These are phyloP conservation scores for Cepphus grylle DNA, from an alignment of 2,113 vertebrate genomes.

Conservation along the genomic window DNA sequence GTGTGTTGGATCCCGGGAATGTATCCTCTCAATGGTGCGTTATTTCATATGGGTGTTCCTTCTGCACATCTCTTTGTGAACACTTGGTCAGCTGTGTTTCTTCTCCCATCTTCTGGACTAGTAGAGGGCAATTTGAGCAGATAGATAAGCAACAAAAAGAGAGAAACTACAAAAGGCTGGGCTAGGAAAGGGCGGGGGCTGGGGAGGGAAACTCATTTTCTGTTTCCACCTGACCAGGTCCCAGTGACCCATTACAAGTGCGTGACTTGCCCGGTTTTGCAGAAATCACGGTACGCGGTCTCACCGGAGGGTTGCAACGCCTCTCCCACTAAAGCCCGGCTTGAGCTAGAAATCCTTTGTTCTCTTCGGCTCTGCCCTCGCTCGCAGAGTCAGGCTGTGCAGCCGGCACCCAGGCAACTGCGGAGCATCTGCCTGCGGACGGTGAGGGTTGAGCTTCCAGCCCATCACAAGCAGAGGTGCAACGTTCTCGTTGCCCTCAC, in stretches of 20 bases:
- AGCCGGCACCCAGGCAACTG: neutral
- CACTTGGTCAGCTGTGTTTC: neutral
- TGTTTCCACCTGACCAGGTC: conserved; percentile 32
- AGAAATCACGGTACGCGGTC: neutral
- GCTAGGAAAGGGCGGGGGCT: neutral
- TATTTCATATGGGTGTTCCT: neutral
- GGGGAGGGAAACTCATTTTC: neutral
- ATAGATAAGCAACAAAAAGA: accelerated
- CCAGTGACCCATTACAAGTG: conserved; percentile 27
- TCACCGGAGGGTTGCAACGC: neutral
- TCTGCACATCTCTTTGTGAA: neutral
- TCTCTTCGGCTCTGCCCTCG: neutral
- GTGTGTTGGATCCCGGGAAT: neutral
- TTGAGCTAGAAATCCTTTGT: conserved; percentile 15
- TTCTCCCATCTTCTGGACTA: neutral
- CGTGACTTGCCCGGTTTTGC: neutral
- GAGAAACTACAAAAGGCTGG: neutral
- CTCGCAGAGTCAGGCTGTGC: neutral
- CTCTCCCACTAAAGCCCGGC: neutral
- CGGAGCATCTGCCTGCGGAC: neutral
- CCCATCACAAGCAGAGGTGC: neutral
- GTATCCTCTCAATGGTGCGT: accelerated
- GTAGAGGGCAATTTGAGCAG: neutral
- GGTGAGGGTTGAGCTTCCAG: neutral
- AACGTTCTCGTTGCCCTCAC: neutral